Base-by-base conservation (phyloP, 2,888 invertebrate genomes). In the Peribatodes rhomboidaria region DNA sequence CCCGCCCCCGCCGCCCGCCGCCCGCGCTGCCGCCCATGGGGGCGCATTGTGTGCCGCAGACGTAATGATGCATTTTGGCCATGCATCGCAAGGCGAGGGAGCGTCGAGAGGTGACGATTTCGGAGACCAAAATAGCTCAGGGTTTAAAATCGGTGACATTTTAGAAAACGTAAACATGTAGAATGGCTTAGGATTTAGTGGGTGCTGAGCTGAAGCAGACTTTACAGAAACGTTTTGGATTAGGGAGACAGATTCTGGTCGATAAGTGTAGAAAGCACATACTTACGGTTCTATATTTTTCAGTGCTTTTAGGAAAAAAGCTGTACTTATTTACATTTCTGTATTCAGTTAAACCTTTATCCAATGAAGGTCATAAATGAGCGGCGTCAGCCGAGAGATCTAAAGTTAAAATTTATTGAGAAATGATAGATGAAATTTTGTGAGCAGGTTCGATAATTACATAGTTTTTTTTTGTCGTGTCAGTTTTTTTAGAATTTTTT, bases 11-110 rank as follows among this genome's bases (percentile, higher is more conserved):
- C 56, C 16, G 18, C 14, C 18, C 16, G 54, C 42, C 54, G 27
- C 52, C 46, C 18, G 4, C 10, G 27, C 11, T 14, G 14, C 44
- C 41, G 55, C 44, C 44, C 35, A 4, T 10, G 69, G 72, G 78
- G 78, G 76, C 66, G 73, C 71, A 78, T 76, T 84, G 84, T 83
- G 71, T 71, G 74, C 72, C 74, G 75, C 80, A 82, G 75, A 67
- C 71, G 81, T 84, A 87, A 87, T 88, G 86, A 85, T 85, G 87
- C 85, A 84, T 81, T 86, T 83, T 72, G 75, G 74, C 75, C 79
- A 81, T 85, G 84, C 85, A 80, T 74, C 78, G 33, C 76, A 16
- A 39, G 37, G 31, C 13, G 27, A 18, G 35, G 42, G 54, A 31
- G 31, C 54, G 53, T 39, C 53, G 78, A 75, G 78, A 75, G 74